Conservation (phyloP, 92 coral and sea anemone genomes). For the Porites evermanni region DNA sequence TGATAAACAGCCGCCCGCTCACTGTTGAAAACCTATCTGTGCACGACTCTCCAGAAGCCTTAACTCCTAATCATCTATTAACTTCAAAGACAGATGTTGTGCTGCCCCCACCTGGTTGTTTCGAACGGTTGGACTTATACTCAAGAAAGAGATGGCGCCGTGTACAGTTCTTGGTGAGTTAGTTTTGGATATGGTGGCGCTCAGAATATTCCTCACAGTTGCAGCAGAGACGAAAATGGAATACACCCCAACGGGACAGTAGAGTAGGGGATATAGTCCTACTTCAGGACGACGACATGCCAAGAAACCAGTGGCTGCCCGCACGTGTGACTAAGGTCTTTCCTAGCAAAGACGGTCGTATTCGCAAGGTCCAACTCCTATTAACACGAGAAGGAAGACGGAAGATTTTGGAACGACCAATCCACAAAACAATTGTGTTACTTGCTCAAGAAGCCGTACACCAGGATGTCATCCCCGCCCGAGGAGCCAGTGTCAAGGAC, state of each 20-base stretch:
- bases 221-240: too few species aligned
- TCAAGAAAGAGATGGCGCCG: too few species aligned
- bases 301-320: too few species aligned
- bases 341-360: conserved; percentile 47
- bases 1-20: background rate
- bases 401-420: conserved; percentile 38
- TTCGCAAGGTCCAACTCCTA: conserved; percentile 52
- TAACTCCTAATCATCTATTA: too few species aligned
- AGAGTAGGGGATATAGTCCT: too few species aligned
- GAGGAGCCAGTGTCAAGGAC: background rate
- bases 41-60: too few species aligned
- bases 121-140: background rate
- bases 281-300: too few species aligned
- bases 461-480: conserved; percentile 24
- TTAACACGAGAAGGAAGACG: background rate
- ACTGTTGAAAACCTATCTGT: too few species aligned
- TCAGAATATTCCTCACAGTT: too few species aligned
- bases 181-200: too few species aligned
- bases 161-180: too few species aligned
- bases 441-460: conserved; percentile 19
- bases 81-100: background rate
- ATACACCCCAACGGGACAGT: too few species aligned
- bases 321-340: conserved; percentile 10
- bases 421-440: conserved; percentile 37
- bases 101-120: background rate